Percentiles rank a stretch among this genome's conserved stretches.
Conservation (phyloP, 2,888 invertebrate species). For the Zaprionus bogoriensis region DNA sequence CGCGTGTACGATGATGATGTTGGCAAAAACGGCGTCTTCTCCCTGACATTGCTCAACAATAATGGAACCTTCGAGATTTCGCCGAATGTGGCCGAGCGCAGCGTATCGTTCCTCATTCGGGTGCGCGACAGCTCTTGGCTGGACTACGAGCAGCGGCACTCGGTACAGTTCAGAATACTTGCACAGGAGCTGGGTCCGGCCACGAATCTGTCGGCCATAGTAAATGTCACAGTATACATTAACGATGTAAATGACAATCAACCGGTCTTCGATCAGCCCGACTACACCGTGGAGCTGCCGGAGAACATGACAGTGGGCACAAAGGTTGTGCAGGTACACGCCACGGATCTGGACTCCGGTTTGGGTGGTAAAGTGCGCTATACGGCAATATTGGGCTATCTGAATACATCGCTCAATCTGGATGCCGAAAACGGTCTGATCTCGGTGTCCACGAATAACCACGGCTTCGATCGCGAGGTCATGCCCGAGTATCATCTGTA, state of each 20-base stretch:
- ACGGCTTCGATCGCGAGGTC: constrained; percentile 92
- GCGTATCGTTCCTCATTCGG: constrained; percentile 90
- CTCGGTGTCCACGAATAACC: constrained; percentile 89
- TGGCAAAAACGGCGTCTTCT: constrained; percentile 92
- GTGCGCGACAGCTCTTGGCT: constrained; percentile 92
- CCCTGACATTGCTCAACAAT: constrained; percentile 89
- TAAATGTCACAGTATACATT: constrained; percentile 90
- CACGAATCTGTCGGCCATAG: constrained; percentile 88
- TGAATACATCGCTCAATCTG: constrained; percentile 90
- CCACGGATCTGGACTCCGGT: constrained; percentile 91
- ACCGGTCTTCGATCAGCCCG: constrained; percentile 89
- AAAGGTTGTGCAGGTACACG: constrained; percentile 88
- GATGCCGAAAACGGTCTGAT: constrained; percentile 91
- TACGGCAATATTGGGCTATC: constrained; percentile 89
- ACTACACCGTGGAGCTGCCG: constrained; percentile 89
- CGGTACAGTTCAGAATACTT: constrained; percentile 89
- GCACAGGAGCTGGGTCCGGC: constrained; percentile 92
- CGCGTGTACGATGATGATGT: constrained; percentile 90
- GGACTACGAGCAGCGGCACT: constrained; percentile 92
- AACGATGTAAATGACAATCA: constrained; percentile 95
- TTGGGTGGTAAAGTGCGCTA: constrained; percentile 90
- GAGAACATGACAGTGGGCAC: constrained; percentile 92
- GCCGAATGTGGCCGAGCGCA: constrained; percentile 91
- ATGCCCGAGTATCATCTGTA: constrained; percentile 90
- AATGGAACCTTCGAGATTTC: constrained; percentile 95